Evolutionary conservation across 2,888 invertebrate species (phyloP).

Genomic region (Morpho helenor): DNA sequence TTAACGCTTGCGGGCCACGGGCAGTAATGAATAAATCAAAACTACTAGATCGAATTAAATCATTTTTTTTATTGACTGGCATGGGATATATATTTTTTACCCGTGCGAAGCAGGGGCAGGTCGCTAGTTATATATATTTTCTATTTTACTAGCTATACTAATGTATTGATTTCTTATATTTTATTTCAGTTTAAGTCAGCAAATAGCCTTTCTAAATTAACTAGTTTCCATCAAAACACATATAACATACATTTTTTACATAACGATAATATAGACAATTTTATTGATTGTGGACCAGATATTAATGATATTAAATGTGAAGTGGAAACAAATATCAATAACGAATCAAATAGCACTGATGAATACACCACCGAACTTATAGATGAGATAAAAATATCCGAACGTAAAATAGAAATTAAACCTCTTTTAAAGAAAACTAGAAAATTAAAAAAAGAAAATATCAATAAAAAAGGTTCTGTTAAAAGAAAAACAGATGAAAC

Average conservation of each 20-base stretch:
- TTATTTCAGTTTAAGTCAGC: conserved; percentile 7
- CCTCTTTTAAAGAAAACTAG: conserved; percentile 5
- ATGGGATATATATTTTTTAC: too few species aligned
- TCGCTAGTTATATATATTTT: too few species aligned
- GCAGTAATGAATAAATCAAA: too few species aligned
- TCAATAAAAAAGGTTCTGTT: neutral
- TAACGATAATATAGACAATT: conserved; percentile 10
- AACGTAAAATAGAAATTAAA: conserved; percentile 10
- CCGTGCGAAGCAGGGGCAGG: too few species aligned
- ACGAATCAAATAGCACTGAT: neutral
- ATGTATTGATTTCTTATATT: neutral
- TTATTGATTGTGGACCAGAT: conserved; percentile 19
- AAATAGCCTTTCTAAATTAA: conserved; percentile 11
- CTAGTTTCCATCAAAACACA: conserved; percentile 5
- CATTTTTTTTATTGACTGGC: too few species aligned
- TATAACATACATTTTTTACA: conserved; percentile 5
- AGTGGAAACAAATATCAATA: conserved; percentile 7
- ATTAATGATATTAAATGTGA: conserved; percentile 13
- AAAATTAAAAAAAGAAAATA: neutral
- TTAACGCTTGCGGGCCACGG: too few species aligned
- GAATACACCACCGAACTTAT: neutral
- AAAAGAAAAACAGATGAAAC: conserved; percentile 2
- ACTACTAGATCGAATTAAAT: too few species aligned
- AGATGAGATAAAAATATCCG: conserved; percentile 8
- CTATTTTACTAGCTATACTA: neutral